Conservation (phyloP, 2,797 vertebrate species). For the Etheostoma perlongum region DNA sequence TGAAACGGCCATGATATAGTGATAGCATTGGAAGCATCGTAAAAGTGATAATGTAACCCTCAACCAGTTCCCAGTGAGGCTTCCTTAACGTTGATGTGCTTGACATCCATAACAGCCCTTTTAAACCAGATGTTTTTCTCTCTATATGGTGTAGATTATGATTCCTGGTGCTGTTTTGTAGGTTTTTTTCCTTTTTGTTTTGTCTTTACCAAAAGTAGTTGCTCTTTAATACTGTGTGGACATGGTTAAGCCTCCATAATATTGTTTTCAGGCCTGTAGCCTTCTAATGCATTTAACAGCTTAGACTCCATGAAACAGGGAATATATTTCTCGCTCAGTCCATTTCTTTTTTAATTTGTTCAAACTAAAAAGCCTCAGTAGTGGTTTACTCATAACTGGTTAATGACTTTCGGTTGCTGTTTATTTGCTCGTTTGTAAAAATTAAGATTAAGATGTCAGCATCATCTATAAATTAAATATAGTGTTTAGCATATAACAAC, state of each 20-base stretch:
- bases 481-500: conserved; percentile 41
- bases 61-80: conserved; percentile 2
- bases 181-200: not conserved
- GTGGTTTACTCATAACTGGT: conserved; percentile 8
- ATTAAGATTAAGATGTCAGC: conserved; percentile 28
- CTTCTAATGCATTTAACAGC: conserved; percentile 15
- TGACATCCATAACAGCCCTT: conserved; percentile 15
- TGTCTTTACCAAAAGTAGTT: not conserved
- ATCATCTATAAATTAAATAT: conserved; percentile 43
- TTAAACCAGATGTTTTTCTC: conserved; percentile 6
- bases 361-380: not conserved
- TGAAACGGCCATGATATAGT: conserved; percentile 24
- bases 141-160: conserved; percentile 13
- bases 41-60: conserved; percentile 22
- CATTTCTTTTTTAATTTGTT: conserved; percentile 6
- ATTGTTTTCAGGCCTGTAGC: conserved; percentile 8
- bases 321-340: conserved; percentile 8
- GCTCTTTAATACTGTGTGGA: not conserved
- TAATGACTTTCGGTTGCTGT: not conserved
- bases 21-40: conserved; percentile 9
- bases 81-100: conserved; percentile 17
- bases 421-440: conserved; percentile 32
- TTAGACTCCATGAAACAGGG: conserved; percentile 18
- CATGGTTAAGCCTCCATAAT: conserved; percentile 11
- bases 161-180: not conserved